phyloP scores from a whole-genome alignment of 2,888 invertebrate genomes.

The Amiota mariae region DNA sequence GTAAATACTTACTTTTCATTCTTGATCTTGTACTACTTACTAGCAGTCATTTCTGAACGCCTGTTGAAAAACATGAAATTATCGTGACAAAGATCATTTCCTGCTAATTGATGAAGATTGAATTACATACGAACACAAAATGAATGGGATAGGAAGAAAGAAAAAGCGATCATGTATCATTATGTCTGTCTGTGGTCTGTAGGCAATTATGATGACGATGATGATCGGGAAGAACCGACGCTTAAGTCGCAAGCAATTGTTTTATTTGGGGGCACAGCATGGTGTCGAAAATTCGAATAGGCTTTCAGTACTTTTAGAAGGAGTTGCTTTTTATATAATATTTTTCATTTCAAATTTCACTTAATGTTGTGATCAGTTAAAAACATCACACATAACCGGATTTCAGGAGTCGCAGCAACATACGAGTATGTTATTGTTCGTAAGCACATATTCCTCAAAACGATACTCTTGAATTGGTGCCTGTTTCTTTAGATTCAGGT shows the following conservation, averaged over 20 bases:
- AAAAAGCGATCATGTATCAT: background rate
- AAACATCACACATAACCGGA: background rate
- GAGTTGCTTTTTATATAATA: background rate
- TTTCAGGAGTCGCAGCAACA: slow-evolving; percentile 8
- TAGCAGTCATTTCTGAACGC: slow-evolving; percentile 37
- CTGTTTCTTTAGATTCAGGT: background rate
- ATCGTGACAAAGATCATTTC: slow-evolving; percentile 58
- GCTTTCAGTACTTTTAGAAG: slow-evolving; percentile 24
- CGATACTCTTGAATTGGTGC: background rate
- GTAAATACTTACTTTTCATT: background rate
- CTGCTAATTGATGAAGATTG: slow-evolving; percentile 39
- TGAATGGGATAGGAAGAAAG: background rate
- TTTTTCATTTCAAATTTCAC: slow-evolving; percentile 41
- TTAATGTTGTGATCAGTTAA: background rate
- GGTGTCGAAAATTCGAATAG: slow-evolving; percentile 33
- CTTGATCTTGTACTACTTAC: background rate
- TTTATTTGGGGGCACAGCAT: slow-evolving; percentile 29
- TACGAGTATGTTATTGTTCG: too few relatives aligned
- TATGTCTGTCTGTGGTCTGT: slow-evolving; percentile 4
- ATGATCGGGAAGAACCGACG: background rate
- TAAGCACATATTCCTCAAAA: too few relatives aligned
- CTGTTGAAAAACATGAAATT: slow-evolving; percentile 57
- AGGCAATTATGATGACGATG: slow-evolving; percentile 20
- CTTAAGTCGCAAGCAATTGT: too few relatives aligned
- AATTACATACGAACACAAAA: background rate